Conservation (phyloP, 2,888 invertebrate species). For the Neoscelio sp. region DNA sequence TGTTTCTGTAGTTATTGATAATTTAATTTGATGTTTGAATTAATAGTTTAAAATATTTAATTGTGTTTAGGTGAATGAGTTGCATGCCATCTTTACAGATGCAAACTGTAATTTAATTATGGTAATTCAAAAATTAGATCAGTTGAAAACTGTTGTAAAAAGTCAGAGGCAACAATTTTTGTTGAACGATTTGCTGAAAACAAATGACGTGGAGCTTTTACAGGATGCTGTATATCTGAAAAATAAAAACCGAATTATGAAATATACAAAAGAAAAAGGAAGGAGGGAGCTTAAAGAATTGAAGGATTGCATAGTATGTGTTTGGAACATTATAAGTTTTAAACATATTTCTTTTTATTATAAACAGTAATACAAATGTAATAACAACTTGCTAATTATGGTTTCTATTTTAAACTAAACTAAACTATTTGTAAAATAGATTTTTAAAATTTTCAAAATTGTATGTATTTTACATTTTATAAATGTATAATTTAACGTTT, state of each 20-base stretch:
- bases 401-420: too few relatives aligned
- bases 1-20: too few relatives aligned
- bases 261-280: constrained; percentile 76
- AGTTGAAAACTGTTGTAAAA: constrained; percentile 66
- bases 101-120: constrained; percentile 69
- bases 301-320: constrained; percentile 73
- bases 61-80: constrained; percentile 15
- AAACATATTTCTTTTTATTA: too few relatives aligned
- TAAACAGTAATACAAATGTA: too few relatives aligned
- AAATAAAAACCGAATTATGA: constrained; percentile 77
- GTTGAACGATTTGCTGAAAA: constrained; percentile 22
- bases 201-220: constrained; percentile 72
- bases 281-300: constrained; percentile 74
- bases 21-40: too few relatives aligned
- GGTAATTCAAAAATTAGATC: constrained; percentile 69
- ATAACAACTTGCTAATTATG: too few relatives aligned
- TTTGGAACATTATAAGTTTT: too few relatives aligned
- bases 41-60: too few relatives aligned
- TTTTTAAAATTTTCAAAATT: too few relatives aligned
- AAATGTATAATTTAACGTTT: too few relatives aligned
- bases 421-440: too few relatives aligned
- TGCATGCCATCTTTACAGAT: constrained; percentile 4
- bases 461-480: too few relatives aligned
- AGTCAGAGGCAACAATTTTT: not conserved
- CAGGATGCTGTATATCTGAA: constrained; percentile 78